Percentiles rank a stretch among this genome's conserved stretches.
Conservation (phyloP, 2,113 vertebrate species). For the Neogobius melanostomus region DNA sequence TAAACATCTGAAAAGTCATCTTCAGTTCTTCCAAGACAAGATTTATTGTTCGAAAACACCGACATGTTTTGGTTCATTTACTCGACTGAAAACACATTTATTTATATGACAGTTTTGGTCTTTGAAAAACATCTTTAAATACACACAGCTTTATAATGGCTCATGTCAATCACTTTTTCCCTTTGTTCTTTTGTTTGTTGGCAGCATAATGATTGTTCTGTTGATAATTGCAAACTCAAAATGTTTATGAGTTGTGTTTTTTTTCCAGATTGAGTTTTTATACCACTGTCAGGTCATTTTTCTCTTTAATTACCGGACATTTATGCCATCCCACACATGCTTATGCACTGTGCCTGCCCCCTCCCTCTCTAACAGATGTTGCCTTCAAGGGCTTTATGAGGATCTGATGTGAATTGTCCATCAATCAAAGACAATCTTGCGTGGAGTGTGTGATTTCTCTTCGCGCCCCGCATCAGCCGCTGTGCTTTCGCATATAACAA, state of each 20-base stretch:
- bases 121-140: conserved; percentile 9
- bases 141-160: conserved; percentile 2
- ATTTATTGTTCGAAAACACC: neutral
- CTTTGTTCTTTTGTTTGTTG: conserved; percentile 10
- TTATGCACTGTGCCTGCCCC: conserved; percentile 39
- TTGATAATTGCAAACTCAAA: conserved; percentile 9
- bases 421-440: conserved; percentile 60
- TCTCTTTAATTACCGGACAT: conserved; percentile 47
- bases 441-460: conserved; percentile 42
- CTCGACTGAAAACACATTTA: conserved; percentile 7
- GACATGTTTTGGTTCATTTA: conserved; percentile 1
- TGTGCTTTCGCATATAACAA: conserved; percentile 38
- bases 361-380: conserved; percentile 62
- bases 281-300: conserved; percentile 38
- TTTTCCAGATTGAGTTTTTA: neutral
- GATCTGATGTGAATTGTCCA: conserved; percentile 63
- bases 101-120: conserved; percentile 2
- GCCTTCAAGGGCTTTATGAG: conserved; percentile 52
- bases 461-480: conserved; percentile 41
- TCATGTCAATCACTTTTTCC: neutral
- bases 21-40: neutral
- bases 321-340: conserved; percentile 28
- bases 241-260: conserved; percentile 5
- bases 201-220: conserved; percentile 1
- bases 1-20: neutral